Base-by-base conservation (phyloP, 1,140 invertebrate species). In the Nomia melanderi region DNA sequence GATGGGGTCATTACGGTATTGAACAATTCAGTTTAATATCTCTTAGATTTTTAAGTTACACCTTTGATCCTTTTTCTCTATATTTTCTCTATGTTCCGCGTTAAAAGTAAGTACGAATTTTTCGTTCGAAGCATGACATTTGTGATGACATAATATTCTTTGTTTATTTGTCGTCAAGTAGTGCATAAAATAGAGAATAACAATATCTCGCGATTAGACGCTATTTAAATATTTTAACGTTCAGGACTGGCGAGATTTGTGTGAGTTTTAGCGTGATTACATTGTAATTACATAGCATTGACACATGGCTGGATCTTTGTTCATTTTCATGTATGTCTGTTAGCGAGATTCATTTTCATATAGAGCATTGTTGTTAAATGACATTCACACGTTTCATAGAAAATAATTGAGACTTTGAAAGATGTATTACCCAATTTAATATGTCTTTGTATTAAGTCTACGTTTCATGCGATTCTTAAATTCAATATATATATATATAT, bases 1-100 rank as follows among this genome's bases (percentile, higher is more conserved):
- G 95, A 95, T 93, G 95, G 94, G 83, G 94, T 95, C 77, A 94
- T 96, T 86, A 95, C 95, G 90, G 95, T 96, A 93, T 93, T 93
- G 92, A 82, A 77, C 36, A 47, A 77, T 77, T 71, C 67, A 62
- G 57, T 77, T 77, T 77, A 77, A 77, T 77, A 77, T 44, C 27
- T 71, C 41, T 63, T 71, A 77, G 75, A 62, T 63, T 41, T 71
- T 77, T 70, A 71, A 70, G 75, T 71, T 41, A 50, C 31, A 36
- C 41, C n/a, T 20, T 56, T 36, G n/a, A 63, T 62, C 25, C 50
- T 54, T 71, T 71, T 17, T 65, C 12, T 62, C 9, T 54, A 23
- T 57, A n/a, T 69, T 65, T 36, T 20, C 36, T 57, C 50, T 59
- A 25, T 59, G 54, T 62, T 67, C 69, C 39, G n/a, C 25, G 25